Evolutionary conservation across 1,140 invertebrate species (phyloP).

Genomic region (Aphaenogaster ashmeadi): DNA sequence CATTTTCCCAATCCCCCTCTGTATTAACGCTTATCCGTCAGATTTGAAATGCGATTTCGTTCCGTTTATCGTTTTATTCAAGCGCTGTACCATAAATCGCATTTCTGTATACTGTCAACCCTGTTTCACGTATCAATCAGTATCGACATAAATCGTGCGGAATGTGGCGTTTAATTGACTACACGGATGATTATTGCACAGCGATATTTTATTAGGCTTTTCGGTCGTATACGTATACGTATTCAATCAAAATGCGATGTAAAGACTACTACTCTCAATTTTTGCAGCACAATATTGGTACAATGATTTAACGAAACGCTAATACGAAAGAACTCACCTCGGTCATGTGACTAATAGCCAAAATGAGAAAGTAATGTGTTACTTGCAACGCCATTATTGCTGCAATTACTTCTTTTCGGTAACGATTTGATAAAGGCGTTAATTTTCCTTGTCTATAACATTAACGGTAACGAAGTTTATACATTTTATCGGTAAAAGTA

Average conservation of each 20-base stretch:
- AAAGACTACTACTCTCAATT: neutral
- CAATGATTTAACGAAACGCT: neutral
- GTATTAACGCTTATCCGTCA: conserved; percentile 53
- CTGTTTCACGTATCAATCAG: conserved; percentile 12
- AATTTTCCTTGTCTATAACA: no score
- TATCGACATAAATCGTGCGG: conserved; percentile 17
- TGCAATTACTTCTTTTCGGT: no score
- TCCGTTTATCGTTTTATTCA: conserved; percentile 49
- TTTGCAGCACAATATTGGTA: neutral
- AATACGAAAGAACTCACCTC: neutral
- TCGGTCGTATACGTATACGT: neutral
- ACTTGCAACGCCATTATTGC: no score
- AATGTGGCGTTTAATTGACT: conserved; percentile 31
- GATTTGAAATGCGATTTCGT: conserved; percentile 41
- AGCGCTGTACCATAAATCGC: conserved; percentile 32
- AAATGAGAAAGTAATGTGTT: no score
- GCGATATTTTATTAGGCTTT: conserved; percentile 8
- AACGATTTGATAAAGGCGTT: no score
- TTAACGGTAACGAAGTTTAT: no score
- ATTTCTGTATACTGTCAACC: conserved; percentile 35
- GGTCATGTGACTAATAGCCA: neutral
- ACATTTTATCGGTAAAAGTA: no score
- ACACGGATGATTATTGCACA: neutral
- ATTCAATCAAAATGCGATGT: neutral
- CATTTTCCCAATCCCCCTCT: conserved; percentile 34